Evolutionary conservation across 1,140 invertebrate species (phyloP), one percentile per base, ranked within the genome.

Genomic region (Drosophila lini): DNA sequence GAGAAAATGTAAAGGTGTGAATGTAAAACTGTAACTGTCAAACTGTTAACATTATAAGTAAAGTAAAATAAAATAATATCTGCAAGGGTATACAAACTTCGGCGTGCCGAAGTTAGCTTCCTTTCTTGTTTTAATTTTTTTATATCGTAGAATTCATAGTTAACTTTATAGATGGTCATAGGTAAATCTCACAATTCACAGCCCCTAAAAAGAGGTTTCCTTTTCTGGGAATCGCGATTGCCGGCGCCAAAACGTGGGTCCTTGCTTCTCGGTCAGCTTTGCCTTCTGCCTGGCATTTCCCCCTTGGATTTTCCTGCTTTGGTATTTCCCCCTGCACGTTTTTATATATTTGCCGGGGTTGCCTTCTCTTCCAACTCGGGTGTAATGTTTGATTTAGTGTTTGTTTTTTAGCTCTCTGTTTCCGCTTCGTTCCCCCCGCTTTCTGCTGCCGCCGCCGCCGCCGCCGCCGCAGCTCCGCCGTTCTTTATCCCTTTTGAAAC

Each of bases 331-430:
- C 52, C 71, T 85, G 64, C 67, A 74, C 69, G 50, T 78, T 81
- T 83, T 83, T 73, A 62, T 83, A 65, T 84, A 76, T 71, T 61
- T 65, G 36, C 58, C 38, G 63, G 70, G 61, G 48, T 61, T 74
- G 78, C 52, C 52, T 38, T 22, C 52, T 36, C 19, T 38, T 53
- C 8, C 52, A 55, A 47, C 79, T 67, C 68, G 63, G 83, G 80
- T 88, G 84, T 89, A 88, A 88, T 89, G 83, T 88, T 88, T 88
- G 84, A 89, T 88, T 88, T 89, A 84, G 80, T 88, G 77, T 89
- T 88, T 88, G 84, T 89, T 89, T 83, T 89, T 81, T 59, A 85
- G 78, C 81, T 86, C 78, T 78, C 63, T 48, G 65, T 57, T 69
- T 85, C 73, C 80, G 75, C 71, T 77, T 63, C 60, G 70, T 38